Evolutionary conservation across 2,113 vertebrate genomes (phyloP).

Genomic region (Sprattus sprattus): DNA sequence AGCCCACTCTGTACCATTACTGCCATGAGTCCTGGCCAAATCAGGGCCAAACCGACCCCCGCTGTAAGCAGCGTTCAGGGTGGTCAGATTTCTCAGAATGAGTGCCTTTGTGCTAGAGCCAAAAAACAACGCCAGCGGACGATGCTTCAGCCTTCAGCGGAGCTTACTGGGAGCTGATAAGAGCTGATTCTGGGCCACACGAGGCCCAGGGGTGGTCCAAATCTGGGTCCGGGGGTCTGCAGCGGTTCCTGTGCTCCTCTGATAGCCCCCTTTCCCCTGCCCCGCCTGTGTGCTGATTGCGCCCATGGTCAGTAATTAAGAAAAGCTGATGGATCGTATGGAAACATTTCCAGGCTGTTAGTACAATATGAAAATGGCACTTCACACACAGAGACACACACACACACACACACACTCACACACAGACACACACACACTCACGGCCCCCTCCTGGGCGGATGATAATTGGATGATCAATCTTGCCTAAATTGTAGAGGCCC

Average conservation of each 20-base stretch:
- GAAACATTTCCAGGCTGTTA: constrained; percentile 63
- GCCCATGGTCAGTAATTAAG: constrained; percentile 30
- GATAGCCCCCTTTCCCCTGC: background rate
- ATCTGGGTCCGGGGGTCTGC: background rate
- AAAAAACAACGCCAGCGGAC: too few species aligned
- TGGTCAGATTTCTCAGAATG: background rate
- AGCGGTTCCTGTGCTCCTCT: background rate
- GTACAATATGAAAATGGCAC: constrained; percentile 44
- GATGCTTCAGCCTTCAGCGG: too few species aligned
- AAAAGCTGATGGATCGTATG: constrained; percentile 41
- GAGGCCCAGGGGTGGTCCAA: background rate
- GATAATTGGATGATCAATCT: constrained; percentile 73
- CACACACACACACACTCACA: too few species aligned
- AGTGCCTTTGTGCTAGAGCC: background rate
- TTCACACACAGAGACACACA: too few species aligned
- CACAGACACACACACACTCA: too few species aligned
- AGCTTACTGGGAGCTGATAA: background rate
- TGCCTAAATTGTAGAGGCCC: constrained; percentile 55
- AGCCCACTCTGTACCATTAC: background rate
- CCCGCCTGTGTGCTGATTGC: background rate
- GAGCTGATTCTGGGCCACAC: background rate
- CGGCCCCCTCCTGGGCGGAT: constrained; percentile 45
- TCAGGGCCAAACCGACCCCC: too few species aligned
- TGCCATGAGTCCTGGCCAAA: background rate
- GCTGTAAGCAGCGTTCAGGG: background rate